Evolutionary conservation across 2,113 vertebrate genomes (phyloP).

Genomic region (Ciconia maguari): DNA sequence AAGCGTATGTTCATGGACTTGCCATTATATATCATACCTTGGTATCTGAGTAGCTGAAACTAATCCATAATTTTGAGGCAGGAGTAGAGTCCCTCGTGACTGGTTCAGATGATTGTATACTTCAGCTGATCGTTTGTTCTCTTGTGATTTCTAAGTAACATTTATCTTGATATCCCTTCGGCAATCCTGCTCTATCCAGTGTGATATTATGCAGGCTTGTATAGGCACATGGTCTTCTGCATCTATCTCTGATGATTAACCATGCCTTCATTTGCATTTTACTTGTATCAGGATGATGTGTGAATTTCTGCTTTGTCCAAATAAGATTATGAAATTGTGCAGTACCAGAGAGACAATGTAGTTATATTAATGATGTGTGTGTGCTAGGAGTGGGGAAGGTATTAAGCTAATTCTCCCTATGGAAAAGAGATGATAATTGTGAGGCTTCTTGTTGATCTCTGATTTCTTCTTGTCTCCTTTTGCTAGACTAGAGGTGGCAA

Average conservation of each 20-base stretch:
- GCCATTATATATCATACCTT: not conserved
- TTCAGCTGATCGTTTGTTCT: not conserved
- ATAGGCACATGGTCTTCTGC: not conserved
- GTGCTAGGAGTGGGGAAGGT: not conserved
- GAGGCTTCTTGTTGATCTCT: not conserved
- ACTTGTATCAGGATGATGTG: not conserved
- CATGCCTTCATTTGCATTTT: not conserved
- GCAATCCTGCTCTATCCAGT: not conserved
- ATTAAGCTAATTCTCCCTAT: not conserved
- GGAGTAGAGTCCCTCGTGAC: not conserved
- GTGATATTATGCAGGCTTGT: not conserved
- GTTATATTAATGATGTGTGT: not conserved
- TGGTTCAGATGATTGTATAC: not conserved
- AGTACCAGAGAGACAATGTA: not conserved
- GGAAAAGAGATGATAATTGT: not conserved
- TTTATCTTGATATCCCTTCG: not conserved
- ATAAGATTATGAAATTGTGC: not conserved
- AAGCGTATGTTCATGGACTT: not conserved
- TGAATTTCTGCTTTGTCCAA: not conserved
- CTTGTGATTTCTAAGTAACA: not conserved
- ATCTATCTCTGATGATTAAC: not conserved
- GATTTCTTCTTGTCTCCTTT: not conserved
- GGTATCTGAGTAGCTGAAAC: not conserved
- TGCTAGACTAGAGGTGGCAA: not conserved
- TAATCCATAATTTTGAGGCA: not conserved